Evolutionary conservation across 2,113 vertebrate genomes (phyloP).

Genomic region (Erpornis zantholeuca): DNA sequence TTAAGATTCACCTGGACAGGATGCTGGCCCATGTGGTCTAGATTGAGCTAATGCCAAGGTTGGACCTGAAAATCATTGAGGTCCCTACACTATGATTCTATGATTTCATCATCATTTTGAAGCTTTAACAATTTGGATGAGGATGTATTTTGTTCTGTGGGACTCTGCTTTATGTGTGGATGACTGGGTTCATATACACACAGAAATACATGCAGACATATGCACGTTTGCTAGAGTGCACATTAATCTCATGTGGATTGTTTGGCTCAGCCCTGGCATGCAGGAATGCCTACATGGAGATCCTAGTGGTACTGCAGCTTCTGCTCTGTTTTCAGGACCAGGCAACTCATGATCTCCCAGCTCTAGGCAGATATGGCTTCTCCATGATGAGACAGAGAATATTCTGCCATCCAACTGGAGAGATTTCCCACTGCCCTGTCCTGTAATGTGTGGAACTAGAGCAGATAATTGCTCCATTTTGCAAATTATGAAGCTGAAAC

Average conservation of each 20-base stretch:
- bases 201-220: background rate
- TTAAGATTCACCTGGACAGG: background rate
- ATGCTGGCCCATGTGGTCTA: background rate
- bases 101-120: background rate
- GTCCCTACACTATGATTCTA: background rate
- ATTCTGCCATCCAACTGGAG: background rate
- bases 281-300: background rate
- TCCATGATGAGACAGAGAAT: background rate
- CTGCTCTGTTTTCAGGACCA: background rate
- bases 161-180: background rate
- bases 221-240: accelerated
- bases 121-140: background rate
- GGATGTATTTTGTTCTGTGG: background rate
- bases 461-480: constrained; percentile 31
- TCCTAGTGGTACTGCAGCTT: background rate
- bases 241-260: background rate
- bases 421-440: background rate
- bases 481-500: background rate
- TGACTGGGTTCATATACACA: background rate
- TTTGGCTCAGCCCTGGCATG: background rate
- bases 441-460: background rate
- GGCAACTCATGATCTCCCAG: background rate
- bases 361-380: background rate
- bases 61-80: background rate
- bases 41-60: background rate